Conservation (phyloP, 2,797 vertebrate species). For the Microctenopoma lineatum region DNA sequence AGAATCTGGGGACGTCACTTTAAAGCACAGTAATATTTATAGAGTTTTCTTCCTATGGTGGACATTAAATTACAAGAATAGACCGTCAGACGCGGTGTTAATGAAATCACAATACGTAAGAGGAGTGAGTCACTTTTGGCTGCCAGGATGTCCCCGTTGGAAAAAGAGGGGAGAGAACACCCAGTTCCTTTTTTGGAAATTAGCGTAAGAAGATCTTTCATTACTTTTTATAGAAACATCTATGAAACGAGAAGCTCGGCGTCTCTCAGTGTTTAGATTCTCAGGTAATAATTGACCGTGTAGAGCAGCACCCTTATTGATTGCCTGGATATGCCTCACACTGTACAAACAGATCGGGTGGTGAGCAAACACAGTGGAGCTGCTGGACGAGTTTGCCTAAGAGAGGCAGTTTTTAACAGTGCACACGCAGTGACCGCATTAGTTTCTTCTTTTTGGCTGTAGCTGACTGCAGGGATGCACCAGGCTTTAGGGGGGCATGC, state of each 20-base stretch:
- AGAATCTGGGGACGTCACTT: conserved; percentile 3
- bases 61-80: conserved; percentile 5
- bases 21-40: neutral
- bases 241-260: neutral
- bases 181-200: neutral
- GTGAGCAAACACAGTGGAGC: conserved; percentile 32
- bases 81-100: neutral
- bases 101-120: neutral
- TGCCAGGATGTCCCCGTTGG: neutral
- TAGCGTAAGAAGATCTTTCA: neutral
- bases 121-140: neutral
- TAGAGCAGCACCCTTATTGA: conserved; percentile 23
- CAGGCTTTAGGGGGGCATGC: too few species aligned
- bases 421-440: neutral
- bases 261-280: neutral
- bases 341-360: conserved; percentile 32
- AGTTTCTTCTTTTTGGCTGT: neutral
- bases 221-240: neutral
- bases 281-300: conserved; percentile 19
- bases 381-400: neutral
- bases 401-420: neutral
- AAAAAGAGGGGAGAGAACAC: neutral
- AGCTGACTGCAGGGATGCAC: neutral
- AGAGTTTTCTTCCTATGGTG: neutral
- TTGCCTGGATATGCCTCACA: conserved; percentile 24